phyloP scores from a whole-genome alignment of 2,797 vertebrate genomes.

The Parotocinclus haroldoi region DNA sequence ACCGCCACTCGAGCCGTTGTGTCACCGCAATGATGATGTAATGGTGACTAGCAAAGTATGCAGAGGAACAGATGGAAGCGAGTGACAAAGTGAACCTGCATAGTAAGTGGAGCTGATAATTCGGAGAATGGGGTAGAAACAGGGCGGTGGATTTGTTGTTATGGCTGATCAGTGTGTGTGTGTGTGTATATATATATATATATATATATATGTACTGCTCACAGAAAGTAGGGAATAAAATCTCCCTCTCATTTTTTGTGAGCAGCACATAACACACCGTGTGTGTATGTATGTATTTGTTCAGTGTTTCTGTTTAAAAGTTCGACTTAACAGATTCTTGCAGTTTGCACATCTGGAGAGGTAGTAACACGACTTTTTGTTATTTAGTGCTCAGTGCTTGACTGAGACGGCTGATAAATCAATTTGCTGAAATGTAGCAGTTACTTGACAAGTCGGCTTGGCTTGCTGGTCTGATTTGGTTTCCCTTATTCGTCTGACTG shows the following conservation, averaged over 20 bases:
- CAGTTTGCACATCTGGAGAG: conserved; percentile 98
- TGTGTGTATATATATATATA: not conserved
- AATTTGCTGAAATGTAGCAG: conserved; percentile 85
- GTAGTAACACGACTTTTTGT: conserved; percentile 69
- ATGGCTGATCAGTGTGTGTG: no score
- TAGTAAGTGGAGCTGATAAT: no score
- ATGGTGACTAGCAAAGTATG: no score
- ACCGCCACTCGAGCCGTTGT: no score
- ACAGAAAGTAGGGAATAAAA: no score
- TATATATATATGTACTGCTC: not conserved
- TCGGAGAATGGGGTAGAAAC: no score
- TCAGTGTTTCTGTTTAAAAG: conserved; percentile 82
- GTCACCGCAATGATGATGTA: no score
- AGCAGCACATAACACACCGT: conserved; percentile 21
- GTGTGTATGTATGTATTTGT: conserved; percentile 72
- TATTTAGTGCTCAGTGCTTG: conserved; percentile 65
- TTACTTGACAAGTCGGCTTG: conserved; percentile 83
- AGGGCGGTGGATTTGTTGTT: no score
- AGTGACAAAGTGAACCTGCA: no score
- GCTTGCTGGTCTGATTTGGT: conserved; percentile 42
- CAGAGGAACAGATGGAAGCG: no score
- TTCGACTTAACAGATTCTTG: conserved; percentile 94
- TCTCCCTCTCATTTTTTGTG: no score
- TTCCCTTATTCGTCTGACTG: conserved; percentile 5
- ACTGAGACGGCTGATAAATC: conserved; percentile 69